phyloP scores from a whole-genome alignment of 2,888 invertebrate species.

The Himalopsyche tibetana region DNA sequence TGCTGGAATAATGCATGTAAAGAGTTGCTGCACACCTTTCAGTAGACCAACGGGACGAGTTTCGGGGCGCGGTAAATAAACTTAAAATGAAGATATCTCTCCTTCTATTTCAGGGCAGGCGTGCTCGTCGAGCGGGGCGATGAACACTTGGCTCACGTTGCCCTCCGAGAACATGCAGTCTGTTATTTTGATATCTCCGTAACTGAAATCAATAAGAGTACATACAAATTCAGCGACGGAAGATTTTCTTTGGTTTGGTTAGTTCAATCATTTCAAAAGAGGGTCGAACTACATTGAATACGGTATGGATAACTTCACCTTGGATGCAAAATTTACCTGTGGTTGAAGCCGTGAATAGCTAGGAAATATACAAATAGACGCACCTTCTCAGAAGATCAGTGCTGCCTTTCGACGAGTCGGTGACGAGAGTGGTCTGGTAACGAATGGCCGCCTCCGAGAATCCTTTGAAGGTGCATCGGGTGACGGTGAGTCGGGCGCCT shows the following conservation, averaged over 20 bases:
- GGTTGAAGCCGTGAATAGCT: too few relatives aligned
- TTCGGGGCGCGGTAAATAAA: not conserved
- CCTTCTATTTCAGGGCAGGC: constrained; percentile 60
- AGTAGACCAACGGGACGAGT: too few relatives aligned
- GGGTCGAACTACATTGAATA: too few relatives aligned
- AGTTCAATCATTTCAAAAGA: too few relatives aligned
- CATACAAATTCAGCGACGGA: not conserved
- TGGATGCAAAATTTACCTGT: too few relatives aligned
- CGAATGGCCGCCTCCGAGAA: constrained; percentile 73
- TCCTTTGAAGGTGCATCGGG: constrained; percentile 67
- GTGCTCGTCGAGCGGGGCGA: constrained; percentile 60
- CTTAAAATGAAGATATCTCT: constrained; percentile 37
- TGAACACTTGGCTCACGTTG: constrained; percentile 53
- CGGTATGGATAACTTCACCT: too few relatives aligned
- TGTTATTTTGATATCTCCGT: constrained; percentile 51
- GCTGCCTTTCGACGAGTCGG: constrained; percentile 36
- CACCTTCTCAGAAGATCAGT: constrained; percentile 48
- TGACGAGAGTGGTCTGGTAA: constrained; percentile 68
- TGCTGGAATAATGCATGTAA: too few relatives aligned
- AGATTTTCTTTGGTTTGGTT: too few relatives aligned
- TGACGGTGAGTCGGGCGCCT: constrained; percentile 70
- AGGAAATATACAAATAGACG: constrained; percentile 3
- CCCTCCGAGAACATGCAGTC: constrained; percentile 56
- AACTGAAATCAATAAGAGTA: constrained; percentile 55
- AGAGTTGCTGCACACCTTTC: too few relatives aligned